These are phyloP conservation scores for Drosophila trichaetosa DNA, from an alignment of 2,888 invertebrate species.

Conservation along the genomic window DNA sequence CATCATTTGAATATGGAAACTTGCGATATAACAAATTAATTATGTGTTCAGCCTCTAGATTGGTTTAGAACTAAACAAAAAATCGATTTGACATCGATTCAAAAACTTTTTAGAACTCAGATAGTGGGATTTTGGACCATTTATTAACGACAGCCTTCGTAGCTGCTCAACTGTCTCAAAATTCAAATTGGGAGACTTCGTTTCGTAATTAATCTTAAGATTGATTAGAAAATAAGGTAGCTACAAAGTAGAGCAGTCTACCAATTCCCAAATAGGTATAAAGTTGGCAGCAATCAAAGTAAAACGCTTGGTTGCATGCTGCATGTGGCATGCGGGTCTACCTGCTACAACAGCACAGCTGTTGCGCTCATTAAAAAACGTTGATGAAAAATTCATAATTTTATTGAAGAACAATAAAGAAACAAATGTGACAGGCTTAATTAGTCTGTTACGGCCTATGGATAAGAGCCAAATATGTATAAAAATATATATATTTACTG, in stretches of 20 bases:
- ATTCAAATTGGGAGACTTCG: background rate
- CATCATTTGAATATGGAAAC: no score
- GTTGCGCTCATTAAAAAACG: slow-evolving; percentile 50
- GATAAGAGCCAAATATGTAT: background rate
- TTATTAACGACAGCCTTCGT: no score
- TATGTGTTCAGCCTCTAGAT: no score
- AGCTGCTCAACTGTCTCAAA: no score
- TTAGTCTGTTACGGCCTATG: slow-evolving; percentile 47
- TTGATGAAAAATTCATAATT: slow-evolving; percentile 44
- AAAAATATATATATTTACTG: background rate
- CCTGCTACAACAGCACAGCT: slow-evolving; percentile 33
- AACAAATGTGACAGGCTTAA: slow-evolving; percentile 58
- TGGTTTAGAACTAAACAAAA: no score
- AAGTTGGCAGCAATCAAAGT: slow-evolving; percentile 14
- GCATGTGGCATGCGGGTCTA: slow-evolving; percentile 27
- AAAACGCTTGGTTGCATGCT: slow-evolving; percentile 4
- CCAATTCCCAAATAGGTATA: background rate
- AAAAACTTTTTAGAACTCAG: no score
- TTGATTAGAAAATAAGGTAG: background rate
- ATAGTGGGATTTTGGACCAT: no score
- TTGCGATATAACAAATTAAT: no score
- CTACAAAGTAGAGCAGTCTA: background rate
- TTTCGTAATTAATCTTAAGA: background rate
- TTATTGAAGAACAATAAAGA: slow-evolving; percentile 3
- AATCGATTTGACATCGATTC: no score